Evolutionary conservation across 2,888 invertebrate species (phyloP), one percentile per base, ranked within the genome.

Genomic region (Lysandra bellargus): DNA sequence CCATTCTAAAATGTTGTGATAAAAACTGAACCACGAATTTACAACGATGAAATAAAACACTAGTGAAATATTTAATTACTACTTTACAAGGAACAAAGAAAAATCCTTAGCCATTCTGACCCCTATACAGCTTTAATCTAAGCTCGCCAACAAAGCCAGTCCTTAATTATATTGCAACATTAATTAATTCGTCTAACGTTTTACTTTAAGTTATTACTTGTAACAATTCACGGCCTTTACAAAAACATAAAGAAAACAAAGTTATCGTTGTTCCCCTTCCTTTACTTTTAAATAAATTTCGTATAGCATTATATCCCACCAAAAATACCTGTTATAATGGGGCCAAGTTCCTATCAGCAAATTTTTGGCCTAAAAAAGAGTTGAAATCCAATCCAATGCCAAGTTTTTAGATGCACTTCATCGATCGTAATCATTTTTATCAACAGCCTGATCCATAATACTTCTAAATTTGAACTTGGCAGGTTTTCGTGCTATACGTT

Each of bases 91-190:
- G 30, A 75, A 75, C 53, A 53, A 53, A 75, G 53, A 79, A 79
- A 78, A 79, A 79, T 49, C 78, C n/a, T 44, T 37, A 9, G 60
- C 74, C 23, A 60, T 44, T 60, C 79, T 17, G 30, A 60, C 60
- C 79, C 37, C 30, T 74, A 60, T 79, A 79, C 78, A 60, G 60
- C 40, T 74, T 79, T 74, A 75, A 75, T 75, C 75, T 79, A 40
- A 79, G 33, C 44, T 60, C 73, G 73, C 73, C 57, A 74, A 74
- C 79, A 79, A 79, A 74, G 60, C 40, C 78, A 74, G 60, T 60
- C 60, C 74, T 79, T 79, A 79, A 79, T 79, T 79, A 74, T 74
- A 79, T 74, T 61, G 60, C 37, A 74, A 60, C 74, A 60, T 79
- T 74, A 74, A 74, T 79, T 79, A 79, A 57, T 74, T 79, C 40